phyloP scores from a whole-genome alignment of 2,113 vertebrate genomes.

The Macquaria australasica region DNA sequence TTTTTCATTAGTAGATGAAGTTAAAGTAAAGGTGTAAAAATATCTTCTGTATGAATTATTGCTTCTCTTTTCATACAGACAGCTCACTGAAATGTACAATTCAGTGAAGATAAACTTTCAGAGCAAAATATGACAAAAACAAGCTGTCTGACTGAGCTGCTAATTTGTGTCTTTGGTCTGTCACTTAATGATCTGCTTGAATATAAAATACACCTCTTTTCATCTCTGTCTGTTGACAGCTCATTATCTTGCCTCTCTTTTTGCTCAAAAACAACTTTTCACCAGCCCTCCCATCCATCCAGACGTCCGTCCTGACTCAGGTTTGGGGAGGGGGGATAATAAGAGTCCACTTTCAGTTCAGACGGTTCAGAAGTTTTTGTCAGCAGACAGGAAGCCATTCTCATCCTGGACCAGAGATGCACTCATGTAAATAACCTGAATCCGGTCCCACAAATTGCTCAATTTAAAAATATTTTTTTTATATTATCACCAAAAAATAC shows the following conservation, averaged over 20 bases:
- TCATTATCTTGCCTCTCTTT: slow-evolving; percentile 32
- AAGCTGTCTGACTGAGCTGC: slow-evolving; percentile 31
- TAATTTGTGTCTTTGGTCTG: slow-evolving; percentile 64
- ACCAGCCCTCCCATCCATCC: background rate
- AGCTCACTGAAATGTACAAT: background rate
- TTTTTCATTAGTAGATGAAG: background rate
- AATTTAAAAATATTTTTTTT: too few relatives aligned
- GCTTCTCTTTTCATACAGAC: slow-evolving; percentile 18
- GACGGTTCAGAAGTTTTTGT: background rate
- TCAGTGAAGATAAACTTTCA: background rate
- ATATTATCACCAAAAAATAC: background rate
- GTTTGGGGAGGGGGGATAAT: background rate
- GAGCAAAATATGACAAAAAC: slow-evolving; percentile 21
- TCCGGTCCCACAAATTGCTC: background rate
- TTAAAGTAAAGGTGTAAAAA: slow-evolving; percentile 11
- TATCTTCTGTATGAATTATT: background rate
- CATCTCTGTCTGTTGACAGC: slow-evolving; percentile 35
- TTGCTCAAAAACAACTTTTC: slow-evolving; percentile 38
- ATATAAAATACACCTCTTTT: slow-evolving; percentile 28
- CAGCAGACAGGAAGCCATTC: background rate
- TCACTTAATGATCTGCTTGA: slow-evolving; percentile 35
- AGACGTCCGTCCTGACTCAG: background rate
- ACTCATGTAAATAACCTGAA: background rate
- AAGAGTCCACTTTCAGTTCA: slow-evolving; percentile 33
- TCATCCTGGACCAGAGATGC: background rate